phyloP scores from a whole-genome alignment of 2,888 invertebrate genomes.

The Euplagia quadripunctaria region DNA sequence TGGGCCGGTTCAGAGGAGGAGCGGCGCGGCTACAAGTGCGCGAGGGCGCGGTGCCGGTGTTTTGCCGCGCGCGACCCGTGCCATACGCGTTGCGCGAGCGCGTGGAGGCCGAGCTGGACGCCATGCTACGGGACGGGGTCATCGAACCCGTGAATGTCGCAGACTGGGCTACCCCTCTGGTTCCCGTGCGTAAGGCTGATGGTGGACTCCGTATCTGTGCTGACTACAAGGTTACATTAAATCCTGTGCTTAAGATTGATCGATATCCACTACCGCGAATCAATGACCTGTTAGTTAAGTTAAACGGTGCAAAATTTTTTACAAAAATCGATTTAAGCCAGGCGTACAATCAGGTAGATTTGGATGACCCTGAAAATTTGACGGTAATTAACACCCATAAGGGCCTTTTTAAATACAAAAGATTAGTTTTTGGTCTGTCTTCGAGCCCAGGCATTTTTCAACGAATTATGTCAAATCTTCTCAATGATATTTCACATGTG shows the following conservation, averaged over 20 bases:
- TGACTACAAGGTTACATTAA: constrained; percentile 26
- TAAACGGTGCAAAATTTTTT: background rate
- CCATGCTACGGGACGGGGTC: background rate
- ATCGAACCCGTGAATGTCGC: background rate
- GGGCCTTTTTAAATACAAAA: background rate
- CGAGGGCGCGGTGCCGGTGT: constrained; percentile 39
- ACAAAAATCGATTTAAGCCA: background rate
- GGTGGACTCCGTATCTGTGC: background rate
- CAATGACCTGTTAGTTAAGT: background rate
- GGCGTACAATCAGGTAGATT: background rate
- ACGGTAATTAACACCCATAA: background rate
- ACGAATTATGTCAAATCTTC: too few species aligned
- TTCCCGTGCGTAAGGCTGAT: background rate
- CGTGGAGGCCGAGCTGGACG: constrained; percentile 26
- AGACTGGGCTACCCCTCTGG: background rate
- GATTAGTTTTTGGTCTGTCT: background rate
- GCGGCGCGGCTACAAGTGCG: constrained; percentile 33
- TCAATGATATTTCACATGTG: background rate
- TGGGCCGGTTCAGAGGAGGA: too few species aligned
- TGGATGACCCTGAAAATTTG: background rate
- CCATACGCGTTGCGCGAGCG: constrained; percentile 28
- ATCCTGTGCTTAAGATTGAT: background rate
- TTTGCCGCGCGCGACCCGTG: constrained; percentile 43
- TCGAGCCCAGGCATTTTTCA: too few species aligned
- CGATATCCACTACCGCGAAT: background rate